Evolutionary conservation across 2,797 vertebrate species (phyloP).

Genomic region (Garrulus glandarius): DNA sequence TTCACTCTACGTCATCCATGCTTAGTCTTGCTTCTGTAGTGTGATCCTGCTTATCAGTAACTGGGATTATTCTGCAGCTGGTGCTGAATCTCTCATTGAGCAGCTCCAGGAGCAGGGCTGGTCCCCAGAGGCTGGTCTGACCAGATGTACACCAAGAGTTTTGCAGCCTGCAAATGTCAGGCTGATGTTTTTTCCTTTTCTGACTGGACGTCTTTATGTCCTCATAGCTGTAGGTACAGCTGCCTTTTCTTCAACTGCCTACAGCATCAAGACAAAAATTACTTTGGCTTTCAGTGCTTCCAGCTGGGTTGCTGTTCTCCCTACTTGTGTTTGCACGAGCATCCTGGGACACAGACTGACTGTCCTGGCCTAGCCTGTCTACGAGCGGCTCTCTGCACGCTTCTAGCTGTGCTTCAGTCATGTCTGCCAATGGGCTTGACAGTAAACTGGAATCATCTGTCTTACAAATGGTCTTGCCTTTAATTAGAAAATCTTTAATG

Average conservation of each 20-base stretch:
- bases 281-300: neutral
- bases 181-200: neutral
- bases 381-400: neutral
- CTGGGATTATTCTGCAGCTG: neutral
- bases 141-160: neutral
- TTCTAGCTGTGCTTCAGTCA: neutral
- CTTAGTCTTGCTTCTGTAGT: neutral
- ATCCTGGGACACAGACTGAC: neutral
- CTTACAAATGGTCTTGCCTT: conserved; percentile 30
- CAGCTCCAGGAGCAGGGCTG: neutral
- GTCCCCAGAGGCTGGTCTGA: neutral
- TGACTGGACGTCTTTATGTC: neutral
- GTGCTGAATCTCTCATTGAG: neutral
- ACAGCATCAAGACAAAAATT: neutral
- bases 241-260: neutral
- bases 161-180: neutral
- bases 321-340: neutral
- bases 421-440: neutral
- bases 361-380: neutral
- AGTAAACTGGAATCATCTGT: conserved; percentile 36
- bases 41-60: neutral
- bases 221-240: neutral
- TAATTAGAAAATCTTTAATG: conserved; percentile 54
- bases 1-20: neutral
- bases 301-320: neutral